A percentile compares a stretch with the other conserved stretches of the same genome.
Evolutionary conservation across 2,797 vertebrate species (phyloP).

Genomic region (Clarias platycephalus): DNA sequence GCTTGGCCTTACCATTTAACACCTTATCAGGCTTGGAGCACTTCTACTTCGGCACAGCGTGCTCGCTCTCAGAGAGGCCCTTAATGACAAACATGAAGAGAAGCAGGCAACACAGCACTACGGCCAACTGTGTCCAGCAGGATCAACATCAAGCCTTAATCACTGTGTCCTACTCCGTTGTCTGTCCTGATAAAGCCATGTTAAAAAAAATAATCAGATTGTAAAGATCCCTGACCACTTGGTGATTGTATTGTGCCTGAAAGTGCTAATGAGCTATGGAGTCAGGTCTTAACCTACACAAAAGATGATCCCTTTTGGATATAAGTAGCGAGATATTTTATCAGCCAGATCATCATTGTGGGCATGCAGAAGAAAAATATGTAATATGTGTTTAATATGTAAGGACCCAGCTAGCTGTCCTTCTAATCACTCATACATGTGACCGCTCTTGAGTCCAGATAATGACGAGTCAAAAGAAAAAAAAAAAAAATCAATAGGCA

Average conservation of each 20-base stretch:
- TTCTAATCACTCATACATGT: background rate
- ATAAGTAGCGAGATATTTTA: no score
- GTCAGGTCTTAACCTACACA: background rate
- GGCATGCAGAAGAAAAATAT: background rate
- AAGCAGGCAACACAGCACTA: background rate
- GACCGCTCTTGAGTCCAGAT: background rate
- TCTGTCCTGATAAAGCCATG: background rate
- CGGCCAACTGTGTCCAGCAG: background rate
- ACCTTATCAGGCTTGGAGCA: conserved; percentile 32
- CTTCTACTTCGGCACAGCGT: background rate
- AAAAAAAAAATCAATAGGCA: background rate
- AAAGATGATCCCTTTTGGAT: background rate
- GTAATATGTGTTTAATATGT: no score
- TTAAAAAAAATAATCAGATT: background rate
- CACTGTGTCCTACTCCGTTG: background rate
- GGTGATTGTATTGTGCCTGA: background rate
- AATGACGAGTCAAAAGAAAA: background rate
- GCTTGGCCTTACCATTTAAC: conserved; percentile 23
- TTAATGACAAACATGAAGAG: background rate
- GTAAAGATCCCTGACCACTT: background rate
- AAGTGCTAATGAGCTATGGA: background rate
- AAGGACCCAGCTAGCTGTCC: background rate
- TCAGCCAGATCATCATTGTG: background rate
- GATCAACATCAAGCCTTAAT: background rate
- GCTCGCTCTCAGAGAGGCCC: background rate